These are phyloP conservation scores for Conus betulinus DNA, from an alignment of 1,140 invertebrate genomes.

Conservation along the genomic window DNA sequence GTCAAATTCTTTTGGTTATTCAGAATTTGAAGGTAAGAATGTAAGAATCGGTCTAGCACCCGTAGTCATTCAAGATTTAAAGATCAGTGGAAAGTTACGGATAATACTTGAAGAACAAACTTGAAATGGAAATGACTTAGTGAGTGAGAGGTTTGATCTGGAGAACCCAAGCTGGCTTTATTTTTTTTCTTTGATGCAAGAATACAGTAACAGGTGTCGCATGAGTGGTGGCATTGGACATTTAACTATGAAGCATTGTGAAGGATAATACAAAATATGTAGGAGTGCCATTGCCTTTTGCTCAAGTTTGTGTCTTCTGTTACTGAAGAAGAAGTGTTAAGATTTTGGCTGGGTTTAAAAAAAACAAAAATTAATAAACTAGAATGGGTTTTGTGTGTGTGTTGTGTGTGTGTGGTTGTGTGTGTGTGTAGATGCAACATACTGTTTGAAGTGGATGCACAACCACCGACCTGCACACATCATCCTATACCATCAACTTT, in stretches of 20 bases:
- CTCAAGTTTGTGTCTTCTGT: not conserved
- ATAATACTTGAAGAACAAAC: too few species aligned
- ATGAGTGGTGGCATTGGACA: not conserved
- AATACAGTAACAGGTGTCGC: too few species aligned
- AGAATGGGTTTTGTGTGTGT: too few species aligned
- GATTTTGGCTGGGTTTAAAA: not conserved
- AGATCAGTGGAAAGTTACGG: too few species aligned
- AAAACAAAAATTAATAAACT: not conserved
- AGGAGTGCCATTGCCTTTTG: too few species aligned
- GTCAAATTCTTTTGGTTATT: too few species aligned
- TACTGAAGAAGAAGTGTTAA: too few species aligned
- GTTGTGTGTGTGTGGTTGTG: not conserved
- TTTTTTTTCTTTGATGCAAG: not conserved
- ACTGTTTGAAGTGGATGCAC: conserved; percentile 78
- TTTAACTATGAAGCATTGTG: not conserved
- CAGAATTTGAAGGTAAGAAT: too few species aligned
- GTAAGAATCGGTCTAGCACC: too few species aligned
- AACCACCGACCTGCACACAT: conserved; percentile 63
- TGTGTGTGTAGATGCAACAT: conserved; percentile 74
- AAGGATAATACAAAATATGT: not conserved
- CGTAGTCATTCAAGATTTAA: too few species aligned
- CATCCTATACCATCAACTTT: conserved; percentile 63
- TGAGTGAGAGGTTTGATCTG: not conserved
- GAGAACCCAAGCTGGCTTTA: not conserved
- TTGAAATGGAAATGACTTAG: too few species aligned